phyloP scores from a whole-genome alignment of 1,140 invertebrate genomes.

The Platorchestia sp. region DNA sequence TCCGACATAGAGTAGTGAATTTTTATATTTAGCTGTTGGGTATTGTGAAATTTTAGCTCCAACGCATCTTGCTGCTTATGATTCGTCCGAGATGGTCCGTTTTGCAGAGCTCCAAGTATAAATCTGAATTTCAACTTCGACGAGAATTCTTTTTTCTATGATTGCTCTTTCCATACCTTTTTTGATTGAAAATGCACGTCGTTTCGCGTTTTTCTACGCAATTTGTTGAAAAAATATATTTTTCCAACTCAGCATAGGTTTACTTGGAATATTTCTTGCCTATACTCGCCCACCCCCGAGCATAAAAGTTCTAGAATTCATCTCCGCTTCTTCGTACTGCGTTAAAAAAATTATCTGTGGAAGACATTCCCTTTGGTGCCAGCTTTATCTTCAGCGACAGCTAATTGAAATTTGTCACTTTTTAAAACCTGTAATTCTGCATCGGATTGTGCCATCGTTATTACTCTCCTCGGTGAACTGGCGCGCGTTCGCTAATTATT shows the following conservation, averaged over 20 bases:
- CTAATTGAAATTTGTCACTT: background rate
- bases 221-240: background rate
- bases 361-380: background rate
- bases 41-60: too few relatives aligned
- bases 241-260: background rate
- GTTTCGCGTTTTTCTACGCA: background rate
- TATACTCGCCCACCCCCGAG: background rate
- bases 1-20: too few relatives aligned
- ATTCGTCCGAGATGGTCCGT: too few relatives aligned
- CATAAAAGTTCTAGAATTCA: background rate
- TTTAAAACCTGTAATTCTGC: background rate
- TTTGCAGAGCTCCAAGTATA: background rate
- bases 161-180: background rate
- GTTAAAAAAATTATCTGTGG: background rate
- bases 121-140: background rate
- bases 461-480: background rate
- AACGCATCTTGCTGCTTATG: too few relatives aligned
- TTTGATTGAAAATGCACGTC: background rate
- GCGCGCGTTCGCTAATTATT: background rate
- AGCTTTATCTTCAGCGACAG: background rate
- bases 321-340: background rate
- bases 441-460: background rate
- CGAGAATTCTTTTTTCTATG: background rate
- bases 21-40: too few relatives aligned
- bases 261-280: background rate